Conservation (phyloP, 2,113 vertebrate genomes). For the Muntiacus reevesi region DNA sequence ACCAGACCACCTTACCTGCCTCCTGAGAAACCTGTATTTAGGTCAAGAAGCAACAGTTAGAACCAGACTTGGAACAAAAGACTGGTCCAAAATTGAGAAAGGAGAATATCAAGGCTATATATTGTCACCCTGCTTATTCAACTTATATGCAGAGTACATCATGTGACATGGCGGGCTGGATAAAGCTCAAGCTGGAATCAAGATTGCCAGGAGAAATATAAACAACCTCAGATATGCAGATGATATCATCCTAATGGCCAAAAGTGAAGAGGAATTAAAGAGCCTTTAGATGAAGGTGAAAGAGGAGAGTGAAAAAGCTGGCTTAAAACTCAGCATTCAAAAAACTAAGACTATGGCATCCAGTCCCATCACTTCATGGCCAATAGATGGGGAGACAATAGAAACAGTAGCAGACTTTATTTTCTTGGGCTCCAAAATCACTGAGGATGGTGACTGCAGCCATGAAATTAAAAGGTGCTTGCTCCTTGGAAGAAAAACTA, state of each 20-base stretch:
- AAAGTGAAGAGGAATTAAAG: not conserved
- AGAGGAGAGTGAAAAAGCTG: not conserved
- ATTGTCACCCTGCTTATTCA: not conserved
- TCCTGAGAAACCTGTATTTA: not conserved
- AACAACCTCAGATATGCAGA: not conserved
- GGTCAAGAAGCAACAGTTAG: not conserved
- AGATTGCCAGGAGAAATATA: not conserved
- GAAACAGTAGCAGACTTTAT: not conserved
- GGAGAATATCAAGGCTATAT: not conserved
- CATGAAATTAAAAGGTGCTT: not conserved
- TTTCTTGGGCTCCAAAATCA: not conserved
- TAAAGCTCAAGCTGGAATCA: not conserved
- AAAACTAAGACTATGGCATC: not conserved
- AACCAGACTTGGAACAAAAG: not conserved
- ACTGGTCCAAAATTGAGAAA: not conserved
- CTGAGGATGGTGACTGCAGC: not conserved
- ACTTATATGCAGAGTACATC: not conserved
- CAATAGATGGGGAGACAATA: not conserved
- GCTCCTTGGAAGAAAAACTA: not conserved
- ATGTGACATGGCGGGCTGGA: not conserved
- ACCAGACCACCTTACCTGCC: not conserved
- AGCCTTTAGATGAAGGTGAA: not conserved
- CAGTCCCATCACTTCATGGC: not conserved
- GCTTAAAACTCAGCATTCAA: not conserved
- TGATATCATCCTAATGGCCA: not conserved